Base-by-base conservation (phyloP, 2,888 invertebrate species). In the Apoda limacodes region DNA sequence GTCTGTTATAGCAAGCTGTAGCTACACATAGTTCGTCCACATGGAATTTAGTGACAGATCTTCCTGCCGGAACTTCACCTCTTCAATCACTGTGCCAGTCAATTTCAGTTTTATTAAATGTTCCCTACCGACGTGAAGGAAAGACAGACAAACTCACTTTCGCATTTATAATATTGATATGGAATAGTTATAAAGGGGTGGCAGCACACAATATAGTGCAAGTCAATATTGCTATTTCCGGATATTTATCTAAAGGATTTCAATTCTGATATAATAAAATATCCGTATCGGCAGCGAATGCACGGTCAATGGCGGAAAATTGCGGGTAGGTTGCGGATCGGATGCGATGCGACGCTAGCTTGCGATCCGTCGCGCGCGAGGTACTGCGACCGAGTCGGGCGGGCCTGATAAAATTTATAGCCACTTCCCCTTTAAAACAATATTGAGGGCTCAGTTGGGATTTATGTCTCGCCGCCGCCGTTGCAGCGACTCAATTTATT, bases 381-480 rank as follows among this genome's bases (percentile, higher is more conserved):
- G 50, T 39, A 46, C 40, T 42, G 48, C 38, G 35, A 44, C 41
- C 46, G 37, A 38, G 45, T 46, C 49, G 42, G 43, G 45, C 50
- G 45, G 41, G 45, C 70, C 71, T 75, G 80, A 80, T 80, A 80
- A 78, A 81, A 82, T 82, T 82, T 82, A 82, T 82, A 80, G 76
- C 76, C 74, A 76, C 78, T 75, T 78, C 76, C 80, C 75, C 78
- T 81, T 82, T 82, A 82, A 82, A 81, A 82, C 82, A 82, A 82
- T 82, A 82, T 82, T 81, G 81, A 80, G 78, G 81, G 81, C 78
- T 80, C 81, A 74, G 78, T 76, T 76, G 75, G 78, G 80, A 80
- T 80, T 80, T 80, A 80, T 80, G 76, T 76, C 78, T 78, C 72
- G 78, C 76, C 74, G 76, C 75, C 67, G 74, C 68, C 67, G 74